These are phyloP conservation scores for Falco biarmicus DNA, from an alignment of 2,797 vertebrate genomes.

Conservation along the genomic window DNA sequence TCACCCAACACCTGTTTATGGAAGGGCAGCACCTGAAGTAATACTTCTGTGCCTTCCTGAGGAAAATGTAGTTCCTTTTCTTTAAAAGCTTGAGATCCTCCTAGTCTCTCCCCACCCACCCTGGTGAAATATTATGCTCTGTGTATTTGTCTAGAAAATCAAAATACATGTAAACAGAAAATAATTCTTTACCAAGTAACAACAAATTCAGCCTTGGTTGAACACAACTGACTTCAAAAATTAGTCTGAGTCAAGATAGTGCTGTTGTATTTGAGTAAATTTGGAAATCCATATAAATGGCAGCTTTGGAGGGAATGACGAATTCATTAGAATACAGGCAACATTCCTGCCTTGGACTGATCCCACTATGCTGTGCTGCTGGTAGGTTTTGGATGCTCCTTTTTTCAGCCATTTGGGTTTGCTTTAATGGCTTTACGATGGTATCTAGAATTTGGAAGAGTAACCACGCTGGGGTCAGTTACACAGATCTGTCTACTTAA, in stretches of 20 bases:
- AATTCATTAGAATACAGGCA: neutral
- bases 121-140: neutral
- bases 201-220: neutral
- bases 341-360: neutral
- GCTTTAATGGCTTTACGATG: neutral
- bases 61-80: neutral
- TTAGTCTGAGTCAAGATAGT: neutral
- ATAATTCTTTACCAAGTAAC: neutral
- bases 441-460: neutral
- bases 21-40: neutral
- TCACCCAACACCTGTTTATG: neutral
- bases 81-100: neutral
- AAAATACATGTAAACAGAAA: neutral
- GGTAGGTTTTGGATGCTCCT: neutral
- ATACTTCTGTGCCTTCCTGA: neutral
- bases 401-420: neutral
- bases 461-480: neutral
- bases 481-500: neutral
- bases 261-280: neutral
- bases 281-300: neutral
- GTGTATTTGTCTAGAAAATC: neutral
- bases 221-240: neutral
- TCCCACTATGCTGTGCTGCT: neutral
- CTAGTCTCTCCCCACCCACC: neutral
- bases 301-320: neutral